These are phyloP conservation scores for Caerostris darwini DNA, from an alignment of 1,140 invertebrate genomes.

Conservation along the genomic window DNA sequence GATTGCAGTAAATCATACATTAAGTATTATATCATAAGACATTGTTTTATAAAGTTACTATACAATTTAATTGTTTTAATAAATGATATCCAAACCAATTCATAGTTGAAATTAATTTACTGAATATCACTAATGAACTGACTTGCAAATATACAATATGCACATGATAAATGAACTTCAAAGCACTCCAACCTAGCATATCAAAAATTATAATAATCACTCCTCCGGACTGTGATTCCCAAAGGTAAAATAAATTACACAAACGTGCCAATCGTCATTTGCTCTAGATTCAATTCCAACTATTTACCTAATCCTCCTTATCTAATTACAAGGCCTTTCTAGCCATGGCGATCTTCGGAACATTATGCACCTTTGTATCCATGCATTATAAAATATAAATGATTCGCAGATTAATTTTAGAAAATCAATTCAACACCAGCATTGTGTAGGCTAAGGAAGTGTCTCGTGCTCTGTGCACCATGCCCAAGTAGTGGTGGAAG, in stretches of 20 bases:
- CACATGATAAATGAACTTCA: background rate
- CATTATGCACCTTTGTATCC: constrained; percentile 13
- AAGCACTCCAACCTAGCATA: background rate
- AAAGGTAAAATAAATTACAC: constrained; percentile 43
- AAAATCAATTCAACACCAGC: constrained; percentile 5
- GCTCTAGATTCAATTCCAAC: constrained; percentile 38
- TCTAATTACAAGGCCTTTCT: constrained; percentile 36
- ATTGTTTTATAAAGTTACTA: no score
- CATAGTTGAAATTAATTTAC: no score
- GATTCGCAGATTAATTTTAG: constrained; percentile 20
- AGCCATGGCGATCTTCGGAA: constrained; percentile 17
- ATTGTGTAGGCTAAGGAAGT: background rate
- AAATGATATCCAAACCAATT: no score
- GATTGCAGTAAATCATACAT: no score
- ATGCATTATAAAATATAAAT: constrained; percentile 49
- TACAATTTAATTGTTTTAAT: no score
- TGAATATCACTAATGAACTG: no score
- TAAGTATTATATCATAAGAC: no score
- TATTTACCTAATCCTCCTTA: constrained; percentile 44
- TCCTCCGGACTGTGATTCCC: background rate
- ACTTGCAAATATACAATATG: no score
- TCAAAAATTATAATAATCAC: background rate
- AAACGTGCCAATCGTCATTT: constrained; percentile 18
- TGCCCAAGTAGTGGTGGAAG: background rate
- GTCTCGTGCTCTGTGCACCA: background rate